phyloP scores from a whole-genome alignment of 2,888 invertebrate species.

The Cantharis lateralis region DNA sequence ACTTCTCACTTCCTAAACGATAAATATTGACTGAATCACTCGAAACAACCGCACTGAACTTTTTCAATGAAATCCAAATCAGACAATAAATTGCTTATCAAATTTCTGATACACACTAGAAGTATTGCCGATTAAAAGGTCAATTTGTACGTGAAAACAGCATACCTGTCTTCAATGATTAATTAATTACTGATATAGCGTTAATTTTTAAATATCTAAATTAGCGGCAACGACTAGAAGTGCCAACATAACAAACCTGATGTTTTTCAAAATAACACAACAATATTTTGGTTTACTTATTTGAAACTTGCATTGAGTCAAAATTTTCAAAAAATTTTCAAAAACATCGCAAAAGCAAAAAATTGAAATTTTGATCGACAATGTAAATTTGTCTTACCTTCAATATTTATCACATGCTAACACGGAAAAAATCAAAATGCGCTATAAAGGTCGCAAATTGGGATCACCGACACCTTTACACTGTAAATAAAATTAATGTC shows the following conservation, averaged over 20 bases:
- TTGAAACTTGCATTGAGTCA: neutral
- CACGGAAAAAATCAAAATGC: neutral
- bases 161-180: neutral
- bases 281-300: neutral
- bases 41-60: neutral
- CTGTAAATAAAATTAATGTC: slow-evolving; percentile 22
- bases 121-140: neutral
- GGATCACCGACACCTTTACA: slow-evolving; percentile 13
- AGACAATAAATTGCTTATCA: neutral
- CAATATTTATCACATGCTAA: neutral
- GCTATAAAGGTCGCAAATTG: slow-evolving; percentile 5
- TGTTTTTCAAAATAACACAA: neutral
- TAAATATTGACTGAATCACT: neutral
- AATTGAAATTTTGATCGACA: neutral
- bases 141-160: neutral
- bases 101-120: neutral
- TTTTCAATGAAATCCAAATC: neutral
- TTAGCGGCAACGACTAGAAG: neutral
- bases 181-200: neutral
- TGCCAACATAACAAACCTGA: neutral
- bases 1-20: neutral
- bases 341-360: neutral
- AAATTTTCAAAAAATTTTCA: neutral
- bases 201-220: neutral
- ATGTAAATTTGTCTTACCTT: neutral